These are phyloP conservation scores for Liparis tanakae DNA, from an alignment of 2,797 vertebrate genomes.

Conservation along the genomic window DNA sequence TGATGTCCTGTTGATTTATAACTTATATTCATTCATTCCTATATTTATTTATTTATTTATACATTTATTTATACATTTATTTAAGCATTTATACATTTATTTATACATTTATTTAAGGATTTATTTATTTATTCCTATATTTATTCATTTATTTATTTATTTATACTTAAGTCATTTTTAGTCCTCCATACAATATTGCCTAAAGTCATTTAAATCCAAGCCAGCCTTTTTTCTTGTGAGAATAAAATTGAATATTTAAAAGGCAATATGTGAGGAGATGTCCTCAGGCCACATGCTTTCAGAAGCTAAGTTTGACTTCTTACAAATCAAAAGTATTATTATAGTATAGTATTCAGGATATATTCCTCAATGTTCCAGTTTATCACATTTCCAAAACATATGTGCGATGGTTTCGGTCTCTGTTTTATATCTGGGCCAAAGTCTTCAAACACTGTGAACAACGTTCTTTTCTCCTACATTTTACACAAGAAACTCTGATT, in stretches of 20 bases:
- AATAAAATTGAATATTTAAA: slow-evolving; percentile 9
- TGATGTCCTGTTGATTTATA: no score
- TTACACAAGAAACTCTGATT: background rate
- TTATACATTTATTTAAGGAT: no score
- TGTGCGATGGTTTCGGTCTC: background rate
- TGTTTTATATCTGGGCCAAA: background rate
- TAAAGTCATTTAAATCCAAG: slow-evolving; percentile 2
- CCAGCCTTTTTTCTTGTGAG: slow-evolving; percentile 1
- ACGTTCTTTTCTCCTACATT: background rate
- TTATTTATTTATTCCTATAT: no score
- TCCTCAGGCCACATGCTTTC: background rate
- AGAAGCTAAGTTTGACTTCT: background rate
- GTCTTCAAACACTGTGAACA: background rate
- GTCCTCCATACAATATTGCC: background rate
- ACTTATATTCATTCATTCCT: no score
- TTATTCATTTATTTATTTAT: no score
- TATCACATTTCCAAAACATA: background rate
- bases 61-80: no score
- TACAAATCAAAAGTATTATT: background rate
- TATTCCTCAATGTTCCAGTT: background rate
- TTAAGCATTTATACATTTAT: no score
- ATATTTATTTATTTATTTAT: no score
- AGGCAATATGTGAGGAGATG: background rate
- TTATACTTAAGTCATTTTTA: no score
- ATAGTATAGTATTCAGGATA: background rate